Evolutionary conservation across 2,797 vertebrate species (phyloP).

Genomic region (Gallinago solitaria): DNA sequence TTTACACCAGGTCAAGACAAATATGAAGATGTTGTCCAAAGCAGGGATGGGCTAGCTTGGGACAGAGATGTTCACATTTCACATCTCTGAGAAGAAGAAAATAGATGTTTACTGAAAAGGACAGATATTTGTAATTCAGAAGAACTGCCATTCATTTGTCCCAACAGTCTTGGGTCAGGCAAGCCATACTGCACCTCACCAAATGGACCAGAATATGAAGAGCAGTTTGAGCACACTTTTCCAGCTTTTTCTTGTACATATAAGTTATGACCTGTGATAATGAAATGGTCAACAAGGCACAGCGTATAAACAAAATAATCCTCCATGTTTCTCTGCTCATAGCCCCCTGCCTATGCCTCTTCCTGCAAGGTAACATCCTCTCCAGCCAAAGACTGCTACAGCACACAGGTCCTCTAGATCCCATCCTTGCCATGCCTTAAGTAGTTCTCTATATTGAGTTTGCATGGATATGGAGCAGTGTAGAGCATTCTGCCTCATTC

Average conservation of each 20-base stretch:
- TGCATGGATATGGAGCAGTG: neutral
- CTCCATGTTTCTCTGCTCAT: neutral
- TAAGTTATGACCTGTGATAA: neutral
- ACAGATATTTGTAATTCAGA: neutral
- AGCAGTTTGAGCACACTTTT: neutral
- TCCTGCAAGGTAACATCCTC: neutral
- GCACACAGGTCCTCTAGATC: neutral
- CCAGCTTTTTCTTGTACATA: neutral
- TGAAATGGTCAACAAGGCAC: rapidly evolving
- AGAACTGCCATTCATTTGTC: neutral
- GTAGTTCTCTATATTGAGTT: neutral
- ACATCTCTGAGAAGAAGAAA: neutral
- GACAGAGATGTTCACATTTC: neutral
- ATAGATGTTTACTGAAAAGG: neutral
- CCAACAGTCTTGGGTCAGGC: neutral
- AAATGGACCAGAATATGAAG: neutral
- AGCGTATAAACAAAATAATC: neutral
- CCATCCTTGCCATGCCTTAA: neutral
- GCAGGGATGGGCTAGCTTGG: neutral
- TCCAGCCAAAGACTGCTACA: neutral
- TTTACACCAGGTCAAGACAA: neutral
- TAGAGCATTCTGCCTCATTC: neutral
- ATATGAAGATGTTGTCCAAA: neutral
- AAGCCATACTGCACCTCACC: neutral
- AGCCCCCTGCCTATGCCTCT: neutral